A percentile compares a stretch with the other conserved stretches of the same genome.
phyloP scores from a whole-genome alignment of 2,888 invertebrate species.

The Alsophila aescularia region DNA sequence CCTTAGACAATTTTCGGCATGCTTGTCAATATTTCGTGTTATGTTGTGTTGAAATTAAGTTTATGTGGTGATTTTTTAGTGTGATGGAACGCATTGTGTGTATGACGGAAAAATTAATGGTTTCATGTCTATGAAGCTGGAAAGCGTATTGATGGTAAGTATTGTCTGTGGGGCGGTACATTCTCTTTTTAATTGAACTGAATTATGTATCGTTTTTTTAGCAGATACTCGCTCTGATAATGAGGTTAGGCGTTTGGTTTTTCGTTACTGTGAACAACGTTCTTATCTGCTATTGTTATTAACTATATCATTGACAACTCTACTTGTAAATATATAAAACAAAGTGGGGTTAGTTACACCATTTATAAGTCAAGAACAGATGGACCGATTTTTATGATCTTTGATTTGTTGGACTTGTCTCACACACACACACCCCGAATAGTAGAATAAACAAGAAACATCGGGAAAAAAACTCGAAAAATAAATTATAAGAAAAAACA shows the following conservation, averaged over 20 bases:
- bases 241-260: constrained; percentile 14
- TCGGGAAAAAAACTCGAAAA: too few relatives aligned
- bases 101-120: constrained; percentile 28
- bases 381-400: too few relatives aligned
- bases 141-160: constrained; percentile 40
- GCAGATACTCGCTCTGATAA: neutral
- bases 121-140: constrained; percentile 25
- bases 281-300: too few relatives aligned
- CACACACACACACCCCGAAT: too few relatives aligned
- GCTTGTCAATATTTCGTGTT: neutral
- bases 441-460: too few relatives aligned
- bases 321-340: too few relatives aligned
- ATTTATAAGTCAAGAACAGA: too few relatives aligned
- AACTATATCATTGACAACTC: too few relatives aligned
- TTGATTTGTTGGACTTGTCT: too few relatives aligned
- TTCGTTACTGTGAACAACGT: neutral
- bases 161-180: constrained; percentile 7
- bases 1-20: neutral
- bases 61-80: constrained; percentile 18
- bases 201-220: constrained; percentile 3
- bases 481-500: too few relatives aligned
- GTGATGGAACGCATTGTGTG: constrained; percentile 18
- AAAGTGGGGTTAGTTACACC: too few relatives aligned
- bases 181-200: constrained; percentile 20
- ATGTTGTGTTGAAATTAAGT: constrained; percentile 7